Evolutionary conservation across 1,140 invertebrate genomes (phyloP), one percentile per base, ranked within the genome.

Genomic region (Papilio glaucus): DNA sequence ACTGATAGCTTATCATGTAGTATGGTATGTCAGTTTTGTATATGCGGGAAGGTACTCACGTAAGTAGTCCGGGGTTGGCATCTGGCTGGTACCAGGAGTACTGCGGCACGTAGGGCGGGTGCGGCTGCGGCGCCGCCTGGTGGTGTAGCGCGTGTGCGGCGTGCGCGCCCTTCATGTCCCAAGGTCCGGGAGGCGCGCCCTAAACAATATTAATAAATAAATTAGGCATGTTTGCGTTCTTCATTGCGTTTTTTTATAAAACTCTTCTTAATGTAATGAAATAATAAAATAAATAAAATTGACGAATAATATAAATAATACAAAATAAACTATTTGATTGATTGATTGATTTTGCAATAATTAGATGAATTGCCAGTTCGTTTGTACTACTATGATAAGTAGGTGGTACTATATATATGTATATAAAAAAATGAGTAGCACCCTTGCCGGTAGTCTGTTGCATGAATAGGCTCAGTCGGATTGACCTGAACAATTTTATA

Each of bases 61-160:
- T 96, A 82, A 96, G 93, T 76, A 96, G 91, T 87, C 95, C 95
- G 77, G 95, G 95, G 91, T 96, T 96, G 74, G 95, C 94, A 76
- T 96, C 91, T 12, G 95, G 91, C 86, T 96, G 95, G 89, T 96
- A 96, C 96, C 96, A 96, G 72, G 95, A 96, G 90, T 96, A 96
- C 93, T 96, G 95, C 68, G 95, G 95, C 93, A 96, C 95, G 89
- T 96, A 96, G 73, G 95, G 94, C 70, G 95, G 95, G 88, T 95
- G 95, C 76, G 95, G 95, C 60, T 94, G 94, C 53, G 94, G 94
- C 85, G 93, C 94, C 73, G 94, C 94, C 86, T 94, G 95, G 81
- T 94, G 94, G 82, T 94, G 95, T 38, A 94, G 94, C 71, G 94
- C 93, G 87, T 94, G 94, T 83, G 94, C 93, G 57, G 91, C 94